Base-by-base conservation (phyloP, 2,113 vertebrate species). In the Formicarius rufipectus region DNA sequence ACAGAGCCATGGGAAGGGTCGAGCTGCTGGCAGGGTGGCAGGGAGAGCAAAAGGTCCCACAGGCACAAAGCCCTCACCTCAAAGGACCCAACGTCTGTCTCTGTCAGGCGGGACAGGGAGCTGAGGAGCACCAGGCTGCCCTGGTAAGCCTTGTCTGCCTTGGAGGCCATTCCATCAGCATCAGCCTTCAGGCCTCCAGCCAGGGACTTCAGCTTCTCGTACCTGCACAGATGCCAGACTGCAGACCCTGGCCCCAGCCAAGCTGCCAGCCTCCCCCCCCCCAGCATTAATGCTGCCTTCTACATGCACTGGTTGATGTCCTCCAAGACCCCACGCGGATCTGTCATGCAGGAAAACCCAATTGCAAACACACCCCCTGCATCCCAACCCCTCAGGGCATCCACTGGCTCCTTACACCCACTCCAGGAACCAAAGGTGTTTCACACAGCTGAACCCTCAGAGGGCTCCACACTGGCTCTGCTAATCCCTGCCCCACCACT, bases 131-230 rank as follows among this genome's bases (percentile, higher is more conserved):
- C 80, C n/a, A 97, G 92, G 76, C 98, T 97, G 6, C 87, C 95
- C 39, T 97, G 97, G 14, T 98, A 97, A 77, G 97, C 95, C 6
- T 14, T 31, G 5, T 98, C 97, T 37, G 98, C 97, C 25, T 94
- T 49, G 0, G 23, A 33, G 30, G 95, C 95, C 18, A 87, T 55
- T 28, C 90, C 89, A 5, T 91, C 82, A 6, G 95, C 95, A 31
- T 98, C 97, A 56, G 88, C 83, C 22, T 93, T 94, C 94, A 98
- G 56, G 53, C 91, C 91, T 64, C 86, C 96, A 49, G 81, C 93
- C 82, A 97, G 92, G 0, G 42, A 84, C 52, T 97, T 97, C 56
- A 96, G 81, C 28, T 97, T 96, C 81, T 97, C 52, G 0, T 98
- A 95, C 77, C 98, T 98, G 94, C 17, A 42, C 1, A 13, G 47